Evolutionary conservation across 2,888 invertebrate species (phyloP).

Genomic region (Hyalella azteca): DNA sequence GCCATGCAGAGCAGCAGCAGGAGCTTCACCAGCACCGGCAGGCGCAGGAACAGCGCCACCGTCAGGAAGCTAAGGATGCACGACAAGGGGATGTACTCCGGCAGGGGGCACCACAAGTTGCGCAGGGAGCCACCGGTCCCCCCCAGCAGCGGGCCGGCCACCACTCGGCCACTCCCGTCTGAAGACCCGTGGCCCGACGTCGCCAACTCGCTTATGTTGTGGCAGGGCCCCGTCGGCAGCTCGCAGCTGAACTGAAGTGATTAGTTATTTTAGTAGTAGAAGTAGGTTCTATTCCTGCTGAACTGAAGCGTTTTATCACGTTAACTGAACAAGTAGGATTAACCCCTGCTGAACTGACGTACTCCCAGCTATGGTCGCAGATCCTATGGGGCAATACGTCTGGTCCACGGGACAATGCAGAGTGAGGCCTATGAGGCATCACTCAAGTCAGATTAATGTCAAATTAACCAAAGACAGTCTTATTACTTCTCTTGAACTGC

Average conservation of each 20-base stretch:
- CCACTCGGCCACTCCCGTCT: constrained; percentile 10
- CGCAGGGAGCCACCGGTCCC: constrained; percentile 62
- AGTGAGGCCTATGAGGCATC: too few species aligned
- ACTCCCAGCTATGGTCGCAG: too few species aligned
- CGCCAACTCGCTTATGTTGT: constrained; percentile 47
- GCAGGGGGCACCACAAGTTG: constrained; percentile 82
- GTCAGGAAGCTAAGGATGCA: constrained; percentile 84
- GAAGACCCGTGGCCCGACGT: constrained; percentile 30
- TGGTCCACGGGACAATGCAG: too few species aligned
- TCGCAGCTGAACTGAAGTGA: constrained; percentile 68
- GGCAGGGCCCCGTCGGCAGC: constrained; percentile 48
- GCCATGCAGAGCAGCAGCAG: constrained; percentile 79
- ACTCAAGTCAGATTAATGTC: too few species aligned
- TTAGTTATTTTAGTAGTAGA: too few species aligned
- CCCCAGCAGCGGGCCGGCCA: background rate
- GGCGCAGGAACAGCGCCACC: constrained; percentile 81
- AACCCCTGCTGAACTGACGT: too few species aligned
- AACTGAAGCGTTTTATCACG: too few species aligned
- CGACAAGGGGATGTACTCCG: constrained; percentile 84
- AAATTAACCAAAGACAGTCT: too few species aligned
- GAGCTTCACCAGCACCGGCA: constrained; percentile 83
- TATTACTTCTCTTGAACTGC: background rate
- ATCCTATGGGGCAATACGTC: too few species aligned
- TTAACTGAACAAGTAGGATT: too few species aligned
- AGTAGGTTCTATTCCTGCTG: too few species aligned